Base-by-base conservation (phyloP, 2,888 invertebrate genomes). In the Melieria omissa region DNA sequence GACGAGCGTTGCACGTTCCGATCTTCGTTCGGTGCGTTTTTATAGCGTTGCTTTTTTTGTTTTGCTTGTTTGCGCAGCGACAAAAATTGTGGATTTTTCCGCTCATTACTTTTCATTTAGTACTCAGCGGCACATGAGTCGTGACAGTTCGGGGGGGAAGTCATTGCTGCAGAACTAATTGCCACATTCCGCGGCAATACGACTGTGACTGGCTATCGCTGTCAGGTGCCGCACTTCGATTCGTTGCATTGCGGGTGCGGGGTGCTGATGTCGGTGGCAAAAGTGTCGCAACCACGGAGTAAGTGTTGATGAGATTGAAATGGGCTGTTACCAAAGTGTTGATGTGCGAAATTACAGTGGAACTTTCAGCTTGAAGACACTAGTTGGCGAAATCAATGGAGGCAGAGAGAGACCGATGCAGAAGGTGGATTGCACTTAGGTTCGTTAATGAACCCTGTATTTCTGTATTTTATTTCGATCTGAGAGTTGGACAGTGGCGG, bases 101-200 rank as follows among this genome's bases (percentile, higher is more conserved):
- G 70, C 72, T 73, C 68, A 65, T 73, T 72, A 73, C 66, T 54
- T 75, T 69, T 70, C 67, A 64, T 70, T 73, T 73, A 68, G 62
- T 61, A 57, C 47, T 8, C 9, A 16, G 42, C 41, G 12, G 16
- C 5, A 10, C 12, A n/a, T 12, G 29, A 29, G 29, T 29, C 29
- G 29, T 1, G 5, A 16, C 47, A 45, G n/a, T 46, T 42, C 14
- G 29, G 14, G 62, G 62, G 29, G 10, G 55, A 45, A 66, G 41
- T 72, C 73, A 77, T 61, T 73, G 68, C 70, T 60, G 75, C 78
- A 74, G 70, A 78, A 77, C 76, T 74, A 77, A 77, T 74, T 71
- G 74, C 61, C 14, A 12, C 16, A 14, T 60, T 45, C 7, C 16
- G 45, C 16, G 60, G 3, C n/a, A 7, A 49, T 29, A 10, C 52